A percentile compares a stretch with the other conserved stretches of the same genome.
Evolutionary conservation across 2,888 invertebrate species (phyloP).

Genomic region (Panzeria rudis): DNA sequence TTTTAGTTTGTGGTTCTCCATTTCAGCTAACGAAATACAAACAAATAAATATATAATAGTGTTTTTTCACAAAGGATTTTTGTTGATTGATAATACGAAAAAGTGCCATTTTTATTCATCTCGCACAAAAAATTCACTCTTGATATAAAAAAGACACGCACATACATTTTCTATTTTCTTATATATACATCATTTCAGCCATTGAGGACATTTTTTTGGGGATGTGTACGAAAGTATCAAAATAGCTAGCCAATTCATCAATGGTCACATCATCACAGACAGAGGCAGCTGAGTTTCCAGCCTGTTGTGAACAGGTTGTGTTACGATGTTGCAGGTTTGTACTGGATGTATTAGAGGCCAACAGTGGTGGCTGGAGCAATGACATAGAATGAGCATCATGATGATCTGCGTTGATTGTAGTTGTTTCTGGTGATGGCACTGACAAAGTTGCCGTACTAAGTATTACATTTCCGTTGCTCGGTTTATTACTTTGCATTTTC

Average conservation of each 20-base stretch:
- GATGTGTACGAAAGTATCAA: constrained; percentile 97
- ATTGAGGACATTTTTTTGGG: constrained; percentile 98
- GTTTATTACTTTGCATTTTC: constrained; percentile 61
- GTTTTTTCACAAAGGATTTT: not conserved
- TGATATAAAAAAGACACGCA: not conserved
- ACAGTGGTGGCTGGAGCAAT: constrained; percentile 19
- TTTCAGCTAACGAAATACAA: not conserved
- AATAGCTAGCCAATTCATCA: constrained; percentile 97
- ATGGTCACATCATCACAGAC: constrained; percentile 94
- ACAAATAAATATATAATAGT: not conserved
- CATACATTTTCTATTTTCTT: constrained; percentile 77
- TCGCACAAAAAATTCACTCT: constrained; percentile 8
- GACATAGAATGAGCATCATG: not conserved
- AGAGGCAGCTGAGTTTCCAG: constrained; percentile 85
- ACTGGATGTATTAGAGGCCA: constrained; percentile 14
- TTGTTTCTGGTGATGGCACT: constrained; percentile 8
- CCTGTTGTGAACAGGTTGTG: constrained; percentile 91
- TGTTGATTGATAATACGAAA: constrained; percentile 4
- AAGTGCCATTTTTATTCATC: constrained; percentile 5
- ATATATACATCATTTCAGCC: constrained; percentile 99
- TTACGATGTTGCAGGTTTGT: constrained; percentile 38
- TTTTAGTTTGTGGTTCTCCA: not conserved
- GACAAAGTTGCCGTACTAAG: not conserved
- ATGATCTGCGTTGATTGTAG: not conserved
- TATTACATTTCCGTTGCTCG: constrained; percentile 36